phyloP scores from a whole-genome alignment of 2,113 vertebrate genomes.

The Stigmatopora nigra region DNA sequence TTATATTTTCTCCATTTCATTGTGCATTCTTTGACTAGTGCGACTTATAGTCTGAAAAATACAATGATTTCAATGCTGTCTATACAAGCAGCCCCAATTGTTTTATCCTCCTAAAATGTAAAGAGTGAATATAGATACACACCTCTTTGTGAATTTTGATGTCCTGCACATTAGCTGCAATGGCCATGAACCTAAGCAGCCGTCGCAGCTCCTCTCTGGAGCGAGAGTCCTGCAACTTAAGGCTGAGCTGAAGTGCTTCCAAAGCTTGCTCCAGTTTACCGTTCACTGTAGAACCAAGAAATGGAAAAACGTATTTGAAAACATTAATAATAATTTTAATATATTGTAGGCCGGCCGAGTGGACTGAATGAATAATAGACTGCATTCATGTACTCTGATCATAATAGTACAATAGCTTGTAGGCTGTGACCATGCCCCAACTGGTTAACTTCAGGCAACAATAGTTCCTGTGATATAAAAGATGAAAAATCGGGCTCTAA shows the following conservation, averaged over 20 bases:
- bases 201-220: constrained; percentile 88
- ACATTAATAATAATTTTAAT: too few relatives aligned
- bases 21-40: too few relatives aligned
- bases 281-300: constrained; percentile 73
- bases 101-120: background rate
- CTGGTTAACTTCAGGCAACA: too few relatives aligned
- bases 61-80: background rate
- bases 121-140: constrained; percentile 9
- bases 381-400: too few relatives aligned
- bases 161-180: constrained; percentile 76
- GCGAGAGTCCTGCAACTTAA: constrained; percentile 84
- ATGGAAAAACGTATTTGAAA: background rate
- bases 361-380: too few relatives aligned
- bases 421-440: too few relatives aligned
- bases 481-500: too few relatives aligned
- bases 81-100: background rate
- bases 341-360: too few relatives aligned
- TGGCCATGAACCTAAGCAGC: constrained; percentile 88
- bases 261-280: constrained; percentile 86
- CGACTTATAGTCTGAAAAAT: too few relatives aligned
- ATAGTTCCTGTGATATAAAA: too few relatives aligned
- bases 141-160: constrained; percentile 89
- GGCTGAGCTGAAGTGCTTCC: constrained; percentile 86
- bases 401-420: too few relatives aligned
- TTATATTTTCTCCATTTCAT: too few relatives aligned